Conservation (phyloP, 2,888 invertebrate genomes). For the Polyploca ridens region DNA sequence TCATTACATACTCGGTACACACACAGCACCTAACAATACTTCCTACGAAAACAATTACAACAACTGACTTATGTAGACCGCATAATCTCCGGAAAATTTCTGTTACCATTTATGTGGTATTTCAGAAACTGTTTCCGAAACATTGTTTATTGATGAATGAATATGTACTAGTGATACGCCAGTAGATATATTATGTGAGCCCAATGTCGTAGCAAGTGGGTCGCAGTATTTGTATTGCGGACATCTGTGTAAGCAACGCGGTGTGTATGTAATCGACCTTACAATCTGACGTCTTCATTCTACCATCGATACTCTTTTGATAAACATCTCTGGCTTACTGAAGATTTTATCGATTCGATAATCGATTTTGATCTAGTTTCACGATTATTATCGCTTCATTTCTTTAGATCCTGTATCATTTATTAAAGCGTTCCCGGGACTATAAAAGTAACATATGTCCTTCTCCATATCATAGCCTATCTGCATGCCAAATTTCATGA, state of each 20-base stretch:
- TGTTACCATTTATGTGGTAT: not conserved
- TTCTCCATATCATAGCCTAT: too few relatives aligned
- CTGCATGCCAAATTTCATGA: too few relatives aligned
- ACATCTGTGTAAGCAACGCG: slow-evolving; percentile 44
- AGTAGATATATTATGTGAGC: slow-evolving; percentile 15
- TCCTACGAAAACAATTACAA: too few relatives aligned
- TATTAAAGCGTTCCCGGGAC: too few relatives aligned
- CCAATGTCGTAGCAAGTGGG: slow-evolving; percentile 41
- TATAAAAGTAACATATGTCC: too few relatives aligned
- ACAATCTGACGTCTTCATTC: slow-evolving; percentile 23
- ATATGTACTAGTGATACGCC: not conserved
- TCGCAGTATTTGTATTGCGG: slow-evolving; percentile 25
- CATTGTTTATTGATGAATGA: slow-evolving; percentile 4
- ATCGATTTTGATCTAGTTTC: not conserved
- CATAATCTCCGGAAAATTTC: not conserved
- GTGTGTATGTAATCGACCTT: slow-evolving; percentile 34
- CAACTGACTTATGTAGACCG: too few relatives aligned
- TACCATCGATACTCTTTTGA: not conserved
- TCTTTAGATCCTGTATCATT: not conserved
- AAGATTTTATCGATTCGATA: not conserved
- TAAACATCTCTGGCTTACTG: not conserved
- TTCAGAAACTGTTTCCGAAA: not conserved
- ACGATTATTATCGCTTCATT: too few relatives aligned
- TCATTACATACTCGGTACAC: too few relatives aligned
- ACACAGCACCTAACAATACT: too few relatives aligned